A percentile compares a stretch with the other conserved stretches of the same genome.
These are phyloP conservation scores for Mustelus asterias DNA, from an alignment of 2,113 vertebrate species.

Conservation along the genomic window DNA sequence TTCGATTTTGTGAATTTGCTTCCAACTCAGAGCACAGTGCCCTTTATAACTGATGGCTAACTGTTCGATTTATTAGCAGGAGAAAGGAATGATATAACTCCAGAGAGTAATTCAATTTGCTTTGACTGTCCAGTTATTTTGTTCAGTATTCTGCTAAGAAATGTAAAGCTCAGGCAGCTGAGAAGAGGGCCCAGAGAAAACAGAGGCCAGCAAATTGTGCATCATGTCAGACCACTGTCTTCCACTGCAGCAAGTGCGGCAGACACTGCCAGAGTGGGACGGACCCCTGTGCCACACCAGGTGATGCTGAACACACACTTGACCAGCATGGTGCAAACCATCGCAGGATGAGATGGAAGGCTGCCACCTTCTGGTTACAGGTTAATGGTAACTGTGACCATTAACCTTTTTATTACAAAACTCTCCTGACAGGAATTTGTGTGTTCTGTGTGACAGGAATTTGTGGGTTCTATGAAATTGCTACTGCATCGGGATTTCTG, in stretches of 20 bases:
- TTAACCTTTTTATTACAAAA: conserved; percentile 43
- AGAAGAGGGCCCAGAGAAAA: background rate
- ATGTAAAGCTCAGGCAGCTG: background rate
- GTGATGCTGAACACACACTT: background rate
- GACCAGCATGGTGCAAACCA: background rate
- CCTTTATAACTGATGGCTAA: conserved; percentile 39
- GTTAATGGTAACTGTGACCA: conserved; percentile 39
- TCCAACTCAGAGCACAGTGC: conserved; percentile 39
- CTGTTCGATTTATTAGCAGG: conserved; percentile 36
- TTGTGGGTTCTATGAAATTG: background rate
- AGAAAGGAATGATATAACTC: conserved; percentile 41
- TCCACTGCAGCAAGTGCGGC: background rate
- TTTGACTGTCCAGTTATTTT: conserved; percentile 38
- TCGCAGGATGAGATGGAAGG: background rate
- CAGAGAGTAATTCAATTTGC: conserved; percentile 42
- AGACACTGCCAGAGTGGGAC: background rate
- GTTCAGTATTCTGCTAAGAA: conserved; percentile 4
- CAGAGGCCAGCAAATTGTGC: background rate
- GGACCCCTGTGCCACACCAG: background rate
- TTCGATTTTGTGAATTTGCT: conserved; percentile 41
- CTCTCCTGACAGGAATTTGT: background rate
- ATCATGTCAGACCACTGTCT: background rate
- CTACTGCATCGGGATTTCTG: background rate
- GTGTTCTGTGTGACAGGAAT: background rate
- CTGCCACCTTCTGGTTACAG: background rate